Conservation (phyloP, 2,113 vertebrate species). For the Clarias batrachus region DNA sequence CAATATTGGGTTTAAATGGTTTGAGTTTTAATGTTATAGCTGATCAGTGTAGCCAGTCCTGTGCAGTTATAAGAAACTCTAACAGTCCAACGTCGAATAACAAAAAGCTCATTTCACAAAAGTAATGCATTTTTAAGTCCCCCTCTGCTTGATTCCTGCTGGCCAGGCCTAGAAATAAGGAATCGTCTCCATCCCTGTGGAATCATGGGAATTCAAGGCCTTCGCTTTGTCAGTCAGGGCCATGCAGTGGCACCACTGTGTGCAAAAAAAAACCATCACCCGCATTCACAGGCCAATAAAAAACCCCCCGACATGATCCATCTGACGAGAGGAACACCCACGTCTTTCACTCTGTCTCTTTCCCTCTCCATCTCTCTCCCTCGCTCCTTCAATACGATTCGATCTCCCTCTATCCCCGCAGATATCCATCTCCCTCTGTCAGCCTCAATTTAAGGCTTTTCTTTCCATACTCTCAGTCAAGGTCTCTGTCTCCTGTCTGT, state of each 20-base stretch:
- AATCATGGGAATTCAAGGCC: conserved; percentile 31
- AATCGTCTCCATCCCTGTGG: background rate
- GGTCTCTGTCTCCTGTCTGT: conserved; percentile 39
- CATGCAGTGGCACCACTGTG: conserved; percentile 68
- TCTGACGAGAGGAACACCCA: conserved; percentile 22
- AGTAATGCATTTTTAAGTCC: background rate
- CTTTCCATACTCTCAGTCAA: conserved; percentile 36
- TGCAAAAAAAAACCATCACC: conserved; percentile 85
- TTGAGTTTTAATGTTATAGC: too few relatives aligned
- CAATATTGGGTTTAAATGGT: too few relatives aligned
- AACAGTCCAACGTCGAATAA: background rate
- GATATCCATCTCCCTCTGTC: conserved; percentile 38
- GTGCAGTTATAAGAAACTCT: too few relatives aligned
- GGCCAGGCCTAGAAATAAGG: background rate
- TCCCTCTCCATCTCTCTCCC: background rate
- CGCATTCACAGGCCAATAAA: conserved; percentile 76
- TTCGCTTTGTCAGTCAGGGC: background rate
- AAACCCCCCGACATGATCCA: conserved; percentile 54
- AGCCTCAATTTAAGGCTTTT: conserved; percentile 38
- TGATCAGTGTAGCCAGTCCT: background rate
- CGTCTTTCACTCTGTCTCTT: background rate
- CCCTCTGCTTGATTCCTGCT: background rate
- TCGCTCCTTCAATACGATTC: background rate
- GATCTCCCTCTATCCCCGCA: conserved; percentile 41
- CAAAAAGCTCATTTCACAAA: background rate